Base-by-base conservation (phyloP, 2,888 invertebrate species). In the Diachrysia chrysitis region DNA sequence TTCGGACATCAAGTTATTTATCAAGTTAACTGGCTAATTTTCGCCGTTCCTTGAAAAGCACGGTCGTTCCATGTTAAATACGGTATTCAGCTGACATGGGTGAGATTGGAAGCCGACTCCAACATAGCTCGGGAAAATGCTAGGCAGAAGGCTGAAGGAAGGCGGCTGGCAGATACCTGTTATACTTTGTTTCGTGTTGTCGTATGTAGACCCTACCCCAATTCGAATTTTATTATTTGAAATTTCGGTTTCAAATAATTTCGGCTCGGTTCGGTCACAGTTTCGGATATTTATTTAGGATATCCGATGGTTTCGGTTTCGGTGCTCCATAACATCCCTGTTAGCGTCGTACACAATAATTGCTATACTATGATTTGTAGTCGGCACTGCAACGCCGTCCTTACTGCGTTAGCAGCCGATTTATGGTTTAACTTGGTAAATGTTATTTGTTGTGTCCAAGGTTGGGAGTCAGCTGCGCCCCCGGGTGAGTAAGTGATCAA, bases 311-410 rank as follows among this genome's bases (percentile, higher is more conserved):
- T 37, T 37, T 37, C 37, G 37, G 16, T 16, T n/a, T 6, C n/a
- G n/a, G 42, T n/a, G n/a, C 2, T 14, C n/a, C 6, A n/a, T 42
- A 42, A 42, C 42, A 42, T n/a, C n/a, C n/a, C 68, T 63, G 69
- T 69, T 71, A 63, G 68, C 60, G 60, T 68, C 25, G 57, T 58
- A 63, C 54, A 68, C 68, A 72, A 76, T 81, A 83, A 83, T 81
- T 76, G 76, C 76, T 64, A 64, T 21, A 59, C 71, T 66, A 73
- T 83, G 83, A 82, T 83, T 83, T 79, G 81, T 71, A 25, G 23
- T 51, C 58, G 65, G 71, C 66, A 63, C 82, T 80, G 72, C 78
- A 81, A 68, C 82, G 56, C 71, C 32, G 68, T 75, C 72, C 71
- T 79, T 80, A 79, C 82, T 66, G 75, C 58, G 51, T 60, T 60